These are phyloP conservation scores for Dendrolimus houi DNA, from an alignment of 2,888 invertebrate species.

Conservation along the genomic window DNA sequence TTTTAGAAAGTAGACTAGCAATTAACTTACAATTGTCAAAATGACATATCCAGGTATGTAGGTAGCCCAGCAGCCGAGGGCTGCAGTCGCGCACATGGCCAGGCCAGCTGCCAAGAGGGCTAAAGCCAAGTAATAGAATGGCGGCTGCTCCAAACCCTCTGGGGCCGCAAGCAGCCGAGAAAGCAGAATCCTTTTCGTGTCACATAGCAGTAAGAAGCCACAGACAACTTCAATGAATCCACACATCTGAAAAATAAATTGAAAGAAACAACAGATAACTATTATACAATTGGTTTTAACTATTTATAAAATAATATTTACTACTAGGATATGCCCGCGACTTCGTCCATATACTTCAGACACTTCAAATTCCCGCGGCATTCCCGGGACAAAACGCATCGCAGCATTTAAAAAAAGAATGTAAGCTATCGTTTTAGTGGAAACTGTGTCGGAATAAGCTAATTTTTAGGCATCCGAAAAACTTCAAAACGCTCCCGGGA, in stretches of 20 bases:
- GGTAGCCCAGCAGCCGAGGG: conserved; percentile 89
- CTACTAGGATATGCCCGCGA: no score
- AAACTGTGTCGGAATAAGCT: no score
- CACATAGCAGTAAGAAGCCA: conserved; percentile 84
- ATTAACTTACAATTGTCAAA: conserved; percentile 78
- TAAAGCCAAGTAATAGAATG: conserved; percentile 86
- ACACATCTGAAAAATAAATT: conserved; percentile 74
- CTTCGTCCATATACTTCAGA: no score
- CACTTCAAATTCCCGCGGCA: no score
- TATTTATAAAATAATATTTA: no score
- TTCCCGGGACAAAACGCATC: no score
- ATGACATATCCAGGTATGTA: conserved; percentile 85
- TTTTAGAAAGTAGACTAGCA: neutral
- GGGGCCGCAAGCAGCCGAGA: conserved; percentile 82
- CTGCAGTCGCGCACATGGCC: conserved; percentile 80
- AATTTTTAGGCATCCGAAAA: no score
- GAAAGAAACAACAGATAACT: no score
- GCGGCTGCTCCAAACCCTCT: conserved; percentile 80
- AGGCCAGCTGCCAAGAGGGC: conserved; percentile 82
- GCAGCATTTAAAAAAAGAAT: no score
- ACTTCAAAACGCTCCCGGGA: no score
- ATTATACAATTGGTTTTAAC: no score
- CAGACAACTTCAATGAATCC: conserved; percentile 83
- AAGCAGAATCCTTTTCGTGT: conserved; percentile 81
- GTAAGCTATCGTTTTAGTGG: no score